Percentiles rank a stretch among this genome's conserved stretches.
Evolutionary conservation across 2,113 vertebrate genomes (phyloP).

Genomic region (Psilopsiagon aymara): DNA sequence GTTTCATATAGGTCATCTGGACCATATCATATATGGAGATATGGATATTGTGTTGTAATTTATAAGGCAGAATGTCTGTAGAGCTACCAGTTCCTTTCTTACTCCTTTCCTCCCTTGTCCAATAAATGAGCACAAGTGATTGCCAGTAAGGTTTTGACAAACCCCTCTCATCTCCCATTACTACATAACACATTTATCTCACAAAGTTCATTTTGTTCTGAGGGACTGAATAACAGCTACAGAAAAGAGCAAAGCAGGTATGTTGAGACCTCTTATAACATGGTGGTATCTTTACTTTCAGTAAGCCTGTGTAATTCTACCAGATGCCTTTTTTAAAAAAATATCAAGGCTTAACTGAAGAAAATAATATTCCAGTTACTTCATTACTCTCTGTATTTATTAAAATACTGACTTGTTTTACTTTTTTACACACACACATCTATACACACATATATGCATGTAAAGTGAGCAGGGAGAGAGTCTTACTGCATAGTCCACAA

Average conservation of each 20-base stretch:
- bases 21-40: background rate
- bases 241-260: background rate
- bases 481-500: background rate
- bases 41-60: background rate
- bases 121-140: background rate
- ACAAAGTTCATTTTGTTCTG: background rate
- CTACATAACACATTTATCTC: background rate
- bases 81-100: background rate
- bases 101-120: background rate
- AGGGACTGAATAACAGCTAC: background rate
- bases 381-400: background rate
- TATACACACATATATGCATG: background rate
- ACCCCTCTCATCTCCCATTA: background rate
- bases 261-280: background rate
- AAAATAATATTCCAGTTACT: background rate
- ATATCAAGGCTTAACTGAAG: background rate
- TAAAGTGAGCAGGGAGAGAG: rapidly evolving
- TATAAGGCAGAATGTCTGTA: background rate
- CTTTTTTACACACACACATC: background rate
- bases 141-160: background rate
- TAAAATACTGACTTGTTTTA: background rate
- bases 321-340: background rate
- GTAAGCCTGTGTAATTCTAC: background rate
- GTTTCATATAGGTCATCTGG: background rate
- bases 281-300: background rate